Conservation (phyloP, 1,140 invertebrate species). For the Pachypsylla venusta region DNA sequence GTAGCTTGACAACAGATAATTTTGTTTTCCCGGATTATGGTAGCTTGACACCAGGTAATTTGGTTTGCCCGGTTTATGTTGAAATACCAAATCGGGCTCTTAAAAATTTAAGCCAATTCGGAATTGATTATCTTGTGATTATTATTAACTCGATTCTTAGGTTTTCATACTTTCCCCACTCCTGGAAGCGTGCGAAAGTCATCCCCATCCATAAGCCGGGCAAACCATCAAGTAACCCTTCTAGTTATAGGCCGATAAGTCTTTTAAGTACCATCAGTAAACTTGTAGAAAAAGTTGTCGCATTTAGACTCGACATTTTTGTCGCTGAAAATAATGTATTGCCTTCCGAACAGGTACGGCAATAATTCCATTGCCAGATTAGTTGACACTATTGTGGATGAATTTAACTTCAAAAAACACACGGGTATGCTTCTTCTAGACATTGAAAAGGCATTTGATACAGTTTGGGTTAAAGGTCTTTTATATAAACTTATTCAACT, state of each 20-base stretch:
- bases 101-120: no score
- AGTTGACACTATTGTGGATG: no score
- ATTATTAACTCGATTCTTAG: no score
- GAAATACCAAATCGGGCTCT: no score
- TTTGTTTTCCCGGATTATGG: no score
- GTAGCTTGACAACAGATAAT: no score
- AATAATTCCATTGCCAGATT: no score
- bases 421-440: not conserved
- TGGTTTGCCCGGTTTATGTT: no score
- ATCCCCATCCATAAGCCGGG: slow-evolving; percentile 1
- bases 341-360: no score
- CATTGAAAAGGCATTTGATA: not conserved
- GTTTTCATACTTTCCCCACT: slow-evolving; percentile 19
- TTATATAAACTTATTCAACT: slow-evolving; percentile 11
- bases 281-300: slow-evolving; percentile 4
- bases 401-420: not conserved
- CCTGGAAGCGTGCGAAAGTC: slow-evolving; percentile 26
- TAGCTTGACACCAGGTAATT: no score
- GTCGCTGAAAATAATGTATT: no score
- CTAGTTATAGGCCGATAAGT: slow-evolving; percentile 14
- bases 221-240: not conserved
- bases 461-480: slow-evolving; percentile 6
- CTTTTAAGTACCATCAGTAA: slow-evolving; percentile 5
- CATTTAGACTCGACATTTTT: slow-evolving; percentile 4
- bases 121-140: no score